phyloP scores from a whole-genome alignment of 2,113 vertebrate genomes.

The Crocuta crocuta region DNA sequence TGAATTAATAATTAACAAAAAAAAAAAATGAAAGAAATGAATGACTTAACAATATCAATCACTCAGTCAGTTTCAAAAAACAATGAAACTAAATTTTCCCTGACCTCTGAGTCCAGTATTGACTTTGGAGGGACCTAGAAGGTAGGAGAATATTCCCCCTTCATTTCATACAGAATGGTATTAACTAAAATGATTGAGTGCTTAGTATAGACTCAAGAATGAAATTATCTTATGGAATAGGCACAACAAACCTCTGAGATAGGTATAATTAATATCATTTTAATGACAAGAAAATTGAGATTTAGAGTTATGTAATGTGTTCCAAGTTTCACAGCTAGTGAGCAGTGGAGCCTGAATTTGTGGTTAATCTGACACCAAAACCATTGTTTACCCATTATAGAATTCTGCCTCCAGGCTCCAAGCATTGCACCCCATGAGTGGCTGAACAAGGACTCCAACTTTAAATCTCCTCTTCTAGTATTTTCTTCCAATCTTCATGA shows the following conservation, averaged over 20 bases:
- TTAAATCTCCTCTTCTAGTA: background rate
- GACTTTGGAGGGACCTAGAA: background rate
- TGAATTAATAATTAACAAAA: background rate
- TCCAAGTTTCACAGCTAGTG: background rate
- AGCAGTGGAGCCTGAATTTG: background rate
- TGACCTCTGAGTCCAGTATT: background rate
- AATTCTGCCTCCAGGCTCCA: background rate
- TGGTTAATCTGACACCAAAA: conserved; percentile 18
- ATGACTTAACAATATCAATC: background rate
- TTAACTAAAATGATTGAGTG: background rate
- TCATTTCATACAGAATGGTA: background rate
- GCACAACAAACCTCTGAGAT: background rate
- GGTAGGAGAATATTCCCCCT: background rate
- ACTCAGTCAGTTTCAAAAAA: background rate
- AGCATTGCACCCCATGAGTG: background rate
- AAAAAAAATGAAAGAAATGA: background rate
- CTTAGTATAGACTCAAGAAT: background rate
- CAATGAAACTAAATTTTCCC: background rate
- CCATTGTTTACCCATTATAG: background rate
- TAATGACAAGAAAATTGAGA: background rate
- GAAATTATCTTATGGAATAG: background rate
- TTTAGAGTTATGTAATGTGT: background rate
- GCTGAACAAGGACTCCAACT: background rate
- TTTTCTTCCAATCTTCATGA: background rate
- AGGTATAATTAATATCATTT: background rate